Conservation (phyloP, 2,113 vertebrate species). For the Sisor rabdophorus region DNA sequence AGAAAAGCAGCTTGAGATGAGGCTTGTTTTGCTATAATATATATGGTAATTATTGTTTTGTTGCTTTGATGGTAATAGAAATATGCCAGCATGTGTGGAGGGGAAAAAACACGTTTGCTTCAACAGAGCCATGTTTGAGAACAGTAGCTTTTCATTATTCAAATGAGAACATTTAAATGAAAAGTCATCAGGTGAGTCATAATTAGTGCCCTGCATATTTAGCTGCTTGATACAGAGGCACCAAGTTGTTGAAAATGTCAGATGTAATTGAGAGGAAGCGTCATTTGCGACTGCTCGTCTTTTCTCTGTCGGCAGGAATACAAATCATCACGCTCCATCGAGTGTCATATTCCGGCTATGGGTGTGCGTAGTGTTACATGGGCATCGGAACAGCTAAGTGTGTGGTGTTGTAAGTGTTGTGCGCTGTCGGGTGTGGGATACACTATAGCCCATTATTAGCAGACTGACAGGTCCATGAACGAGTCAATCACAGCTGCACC, state of each 20-base stretch:
- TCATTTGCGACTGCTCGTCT: slow-evolving; percentile 28
- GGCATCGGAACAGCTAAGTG: not conserved
- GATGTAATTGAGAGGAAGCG: slow-evolving; percentile 58
- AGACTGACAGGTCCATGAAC: slow-evolving; percentile 22
- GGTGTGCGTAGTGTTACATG: not conserved
- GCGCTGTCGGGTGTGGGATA: not conserved
- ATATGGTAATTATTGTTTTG: slow-evolving; percentile 16
- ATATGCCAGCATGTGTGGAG: not conserved
- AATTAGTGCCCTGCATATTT: slow-evolving; percentile 70
- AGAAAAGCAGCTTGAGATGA: not conserved
- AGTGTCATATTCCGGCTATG: slow-evolving; percentile 16
- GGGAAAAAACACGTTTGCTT: slow-evolving; percentile 52
- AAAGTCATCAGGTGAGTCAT: slow-evolving; percentile 65
- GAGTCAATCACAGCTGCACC: slow-evolving; percentile 20
- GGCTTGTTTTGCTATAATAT: not conserved
- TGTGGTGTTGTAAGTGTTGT: slow-evolving; percentile 2
- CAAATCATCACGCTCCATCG: slow-evolving; percentile 1
- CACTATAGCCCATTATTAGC: slow-evolving; percentile 8
- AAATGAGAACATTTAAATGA: slow-evolving; percentile 65
- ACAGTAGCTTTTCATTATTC: slow-evolving; percentile 65
- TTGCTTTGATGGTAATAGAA: slow-evolving; percentile 8
- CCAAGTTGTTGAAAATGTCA: slow-evolving; percentile 70
- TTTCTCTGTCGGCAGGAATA: slow-evolving; percentile 23
- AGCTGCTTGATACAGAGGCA: slow-evolving; percentile 57
- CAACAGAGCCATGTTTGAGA: slow-evolving; percentile 62